Percentiles rank a stretch among this genome's conserved stretches.
Conservation (phyloP, 2,797 vertebrate genomes). For the Loriculus beryllinus region DNA sequence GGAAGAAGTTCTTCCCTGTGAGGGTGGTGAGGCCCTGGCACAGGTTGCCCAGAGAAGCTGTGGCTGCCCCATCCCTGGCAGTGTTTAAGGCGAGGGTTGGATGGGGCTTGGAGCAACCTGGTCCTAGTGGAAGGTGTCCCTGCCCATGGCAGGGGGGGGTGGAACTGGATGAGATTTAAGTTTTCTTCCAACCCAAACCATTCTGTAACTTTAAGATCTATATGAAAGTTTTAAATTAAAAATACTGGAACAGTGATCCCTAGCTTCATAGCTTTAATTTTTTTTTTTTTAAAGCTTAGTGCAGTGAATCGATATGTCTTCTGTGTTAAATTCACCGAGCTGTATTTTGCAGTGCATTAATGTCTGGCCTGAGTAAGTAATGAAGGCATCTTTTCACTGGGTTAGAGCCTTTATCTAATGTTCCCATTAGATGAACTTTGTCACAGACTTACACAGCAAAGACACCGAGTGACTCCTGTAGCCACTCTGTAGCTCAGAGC, state of each 20-base stretch:
- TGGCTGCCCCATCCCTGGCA: not conserved
- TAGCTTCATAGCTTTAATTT: not conserved
- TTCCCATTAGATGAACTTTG: not conserved
- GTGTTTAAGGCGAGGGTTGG: not conserved
- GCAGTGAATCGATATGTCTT: rapidly evolving
- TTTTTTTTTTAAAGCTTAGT: not conserved
- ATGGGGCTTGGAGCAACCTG: not conserved
- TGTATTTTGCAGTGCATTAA: not conserved
- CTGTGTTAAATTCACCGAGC: not conserved
- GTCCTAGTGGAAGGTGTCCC: not conserved
- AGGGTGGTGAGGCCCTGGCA: not conserved
- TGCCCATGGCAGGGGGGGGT: not conserved
- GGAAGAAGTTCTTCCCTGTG: not conserved
- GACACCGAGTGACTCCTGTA: not conserved
- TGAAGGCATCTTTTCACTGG: not conserved
- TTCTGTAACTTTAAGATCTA: not conserved
- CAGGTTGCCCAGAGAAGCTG: not conserved
- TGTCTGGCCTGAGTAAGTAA: not conserved
- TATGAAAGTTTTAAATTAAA: not conserved
- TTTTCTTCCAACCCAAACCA: not conserved
- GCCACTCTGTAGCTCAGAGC: rapidly evolving
- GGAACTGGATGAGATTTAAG: not conserved
- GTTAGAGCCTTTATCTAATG: not conserved
- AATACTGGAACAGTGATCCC: rapidly evolving
- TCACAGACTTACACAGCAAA: too few species aligned